Conservation (phyloP, 1,140 invertebrate species). For the Teleogryllus occipitalis region DNA sequence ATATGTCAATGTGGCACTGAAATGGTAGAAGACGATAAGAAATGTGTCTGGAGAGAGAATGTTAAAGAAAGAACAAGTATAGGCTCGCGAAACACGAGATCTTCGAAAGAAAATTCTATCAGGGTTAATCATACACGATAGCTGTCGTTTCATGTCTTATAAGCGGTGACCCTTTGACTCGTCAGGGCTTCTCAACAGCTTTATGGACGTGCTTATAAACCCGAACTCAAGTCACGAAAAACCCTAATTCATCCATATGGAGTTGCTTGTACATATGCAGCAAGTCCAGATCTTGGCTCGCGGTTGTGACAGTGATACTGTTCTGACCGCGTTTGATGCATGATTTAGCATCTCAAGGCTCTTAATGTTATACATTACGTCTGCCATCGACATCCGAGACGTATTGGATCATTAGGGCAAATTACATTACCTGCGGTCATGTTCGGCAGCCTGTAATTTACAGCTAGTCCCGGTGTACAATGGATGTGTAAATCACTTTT, state of each 20-base stretch:
- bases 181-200: neutral
- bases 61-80: neutral
- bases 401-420: neutral
- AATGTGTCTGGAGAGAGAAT: neutral
- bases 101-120: neutral
- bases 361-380: conserved; percentile 2
- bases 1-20: too few relatives aligned
- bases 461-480: neutral
- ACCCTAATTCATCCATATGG: neutral
- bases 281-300: neutral
- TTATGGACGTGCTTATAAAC: neutral
- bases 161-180: neutral
- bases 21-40: too few relatives aligned
- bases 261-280: neutral
- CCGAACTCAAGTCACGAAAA: neutral
- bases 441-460: neutral
- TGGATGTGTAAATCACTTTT: conserved; percentile 1
- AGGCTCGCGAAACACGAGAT: neutral
- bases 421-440: neutral
- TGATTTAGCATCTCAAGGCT: neutral
- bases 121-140: neutral
- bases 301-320: neutral
- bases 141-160: neutral
- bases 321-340: neutral
- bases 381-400: neutral